Evolutionary conservation across 2,113 vertebrate species (phyloP).

Genomic region (Odocoileus hemionus): DNA sequence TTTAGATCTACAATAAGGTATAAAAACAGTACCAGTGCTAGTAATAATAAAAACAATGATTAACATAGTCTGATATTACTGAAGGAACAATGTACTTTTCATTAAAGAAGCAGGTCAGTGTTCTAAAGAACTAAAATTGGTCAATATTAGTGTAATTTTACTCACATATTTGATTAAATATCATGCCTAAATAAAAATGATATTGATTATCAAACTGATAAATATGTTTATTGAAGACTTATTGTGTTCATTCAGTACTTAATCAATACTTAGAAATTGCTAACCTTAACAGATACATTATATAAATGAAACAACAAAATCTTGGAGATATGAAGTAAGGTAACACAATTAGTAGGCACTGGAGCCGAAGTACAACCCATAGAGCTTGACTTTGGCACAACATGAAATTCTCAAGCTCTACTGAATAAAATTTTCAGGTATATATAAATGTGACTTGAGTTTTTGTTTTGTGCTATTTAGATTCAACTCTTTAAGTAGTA

Average conservation of each 20-base stretch:
- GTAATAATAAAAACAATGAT: neutral
- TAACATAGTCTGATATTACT: neutral
- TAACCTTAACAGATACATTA: neutral
- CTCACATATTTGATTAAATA: neutral
- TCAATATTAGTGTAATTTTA: neutral
- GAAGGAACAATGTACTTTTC: neutral
- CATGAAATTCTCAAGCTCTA: neutral
- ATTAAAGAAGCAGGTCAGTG: neutral
- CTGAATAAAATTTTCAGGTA: neutral
- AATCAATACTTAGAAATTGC: neutral
- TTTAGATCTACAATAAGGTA: neutral
- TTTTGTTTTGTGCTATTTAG: neutral
- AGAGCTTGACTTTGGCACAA: neutral
- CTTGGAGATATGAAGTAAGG: neutral
- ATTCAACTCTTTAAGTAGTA: neutral
- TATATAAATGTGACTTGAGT: neutral
- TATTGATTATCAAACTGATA: neutral
- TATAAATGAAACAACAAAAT: neutral
- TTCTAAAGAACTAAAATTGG: neutral
- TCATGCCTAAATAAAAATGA: neutral
- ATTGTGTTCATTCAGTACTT: neutral
- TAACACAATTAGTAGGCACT: neutral
- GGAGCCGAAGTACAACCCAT: neutral
- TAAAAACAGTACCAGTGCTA: neutral
- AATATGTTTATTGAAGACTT: neutral